Base-by-base conservation (phyloP, 92 coral and sea anemone genomes). In the Epizoanthus ramosus region DNA sequence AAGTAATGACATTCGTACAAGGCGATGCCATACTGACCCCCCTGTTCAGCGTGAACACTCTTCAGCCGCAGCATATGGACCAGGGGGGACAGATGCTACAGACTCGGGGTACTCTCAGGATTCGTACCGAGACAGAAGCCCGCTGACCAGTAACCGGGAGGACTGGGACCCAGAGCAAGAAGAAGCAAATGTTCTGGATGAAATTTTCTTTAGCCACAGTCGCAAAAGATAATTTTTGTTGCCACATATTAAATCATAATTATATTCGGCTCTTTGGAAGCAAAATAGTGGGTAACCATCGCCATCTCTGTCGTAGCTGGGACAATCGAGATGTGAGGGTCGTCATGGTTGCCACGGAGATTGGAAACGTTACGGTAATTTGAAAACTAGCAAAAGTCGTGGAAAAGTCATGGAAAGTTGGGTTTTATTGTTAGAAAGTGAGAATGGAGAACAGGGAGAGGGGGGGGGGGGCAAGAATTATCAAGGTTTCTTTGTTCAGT, bases 61-160 rank as follows among this genome's bases (percentile, higher is more conserved):
- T 43, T 60, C 58, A 4, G 69, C 21, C 22, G 8, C 2, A 35
- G 63, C 25, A 19, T 43, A n/a, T 61, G 56, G 71, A 60, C 10
- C 80, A 22, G 88, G 59, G 12, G 92, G 73, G 18, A 85, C 87
- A 80, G 97, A 93, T 80, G 85, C 92, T 58, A 85, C 91, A 13
- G 97, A 93, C 83, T 93, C 94, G 47, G 97, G 97, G 21, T 93
- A 88, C 77, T 93, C 97, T n/a, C 90, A 91, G 17, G 91, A 88
- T 59, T 84, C 89, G 7, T 54, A 54, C 66, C 76, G 86, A 25
- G 89, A 85, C 23, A 77, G 81, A 60, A 77, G 79, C 61, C 88
- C 88, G 80, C 88, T 76, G 61, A 33, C 57, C 80, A 77, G 68
- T 59, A 77, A 77, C 66, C 39, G 71, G 7, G 82, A 77, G 23